Evolutionary conservation across 2,797 vertebrate genomes (phyloP), one percentile per base, ranked within the genome.

Genomic region (Chelmon rostratus): DNA sequence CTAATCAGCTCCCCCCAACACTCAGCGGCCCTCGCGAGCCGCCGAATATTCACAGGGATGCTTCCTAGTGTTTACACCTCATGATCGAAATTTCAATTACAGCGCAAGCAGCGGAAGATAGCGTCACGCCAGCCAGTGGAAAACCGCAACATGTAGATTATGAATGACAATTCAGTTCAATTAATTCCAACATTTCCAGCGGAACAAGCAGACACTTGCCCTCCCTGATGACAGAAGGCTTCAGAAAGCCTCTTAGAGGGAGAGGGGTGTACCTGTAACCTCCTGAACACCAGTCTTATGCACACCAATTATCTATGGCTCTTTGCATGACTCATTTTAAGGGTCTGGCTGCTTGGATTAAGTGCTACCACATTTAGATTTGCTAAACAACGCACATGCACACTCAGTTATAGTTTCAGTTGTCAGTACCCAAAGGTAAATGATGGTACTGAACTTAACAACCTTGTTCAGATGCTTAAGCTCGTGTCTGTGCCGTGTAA

Each of bases 31-130:
- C 85, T 90, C 87, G 90, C 85, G 1, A 62, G 65, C 81, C 94
- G 91, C 96, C 96, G 95, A 96, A 97, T 97, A 98, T 97, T 97
- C 96, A 97, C 92, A 58, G 65, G 86, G 87, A 87, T 64, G 79
- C 91, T 92, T 94, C 93, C 86, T 94, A 95, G 94, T 96, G 95
- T 94, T 97, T 96, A 96, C 95, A 95, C 94, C 95, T 92, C 90
- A 88, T 95, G 95, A 95, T 91, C 91, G 85, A 96, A 97, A 96
- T 96, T 88, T 96, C 84, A 97, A 96, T 97, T 96, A 94, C 94
- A 94, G 95, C 86, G 92, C 94, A 96, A 96, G 96, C 90, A 95
- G 92, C 82, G 93, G 93, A 96, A 96, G 95, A 92, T 90, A 91
- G 90, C 88, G 93, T 93, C 95, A 82, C 94, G 94, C 15, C 83